Evolutionary conservation across 2,113 vertebrate species (phyloP).

Genomic region (Pterocles orientalis): DNA sequence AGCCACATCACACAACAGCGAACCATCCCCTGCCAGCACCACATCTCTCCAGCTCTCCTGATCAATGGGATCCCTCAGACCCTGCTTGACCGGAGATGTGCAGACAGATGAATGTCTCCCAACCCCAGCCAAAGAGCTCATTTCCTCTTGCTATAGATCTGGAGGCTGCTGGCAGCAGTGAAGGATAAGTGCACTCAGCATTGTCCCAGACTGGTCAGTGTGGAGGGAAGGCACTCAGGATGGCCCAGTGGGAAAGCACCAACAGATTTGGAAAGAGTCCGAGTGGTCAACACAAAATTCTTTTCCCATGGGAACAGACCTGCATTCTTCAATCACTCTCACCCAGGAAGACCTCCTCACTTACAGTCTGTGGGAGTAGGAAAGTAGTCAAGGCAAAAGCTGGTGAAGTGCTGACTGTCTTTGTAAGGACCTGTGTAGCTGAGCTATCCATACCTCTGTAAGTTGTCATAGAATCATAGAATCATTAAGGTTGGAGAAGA

Average conservation of each 20-base stretch:
- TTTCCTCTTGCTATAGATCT: slow-evolving; percentile 54
- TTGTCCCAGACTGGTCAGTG: background rate
- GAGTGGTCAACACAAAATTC: background rate
- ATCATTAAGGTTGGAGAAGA: too few species aligned
- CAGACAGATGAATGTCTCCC: slow-evolving; percentile 27
- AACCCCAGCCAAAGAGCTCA: slow-evolving; percentile 33
- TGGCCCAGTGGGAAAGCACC: background rate
- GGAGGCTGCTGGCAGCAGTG: background rate
- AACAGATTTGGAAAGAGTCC: background rate
- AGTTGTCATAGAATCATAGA: too few species aligned
- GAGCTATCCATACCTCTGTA: rapidly evolving
- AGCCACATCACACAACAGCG: background rate
- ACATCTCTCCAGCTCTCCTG: background rate
- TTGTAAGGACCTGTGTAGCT: background rate
- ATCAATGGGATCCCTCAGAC: background rate
- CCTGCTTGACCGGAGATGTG: background rate
- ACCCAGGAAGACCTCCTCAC: background rate
- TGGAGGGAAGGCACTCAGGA: slow-evolving; percentile 9
- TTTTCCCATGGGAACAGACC: background rate
- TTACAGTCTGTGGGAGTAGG: rapidly evolving
- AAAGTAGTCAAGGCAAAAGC: background rate
- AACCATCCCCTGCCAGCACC: background rate
- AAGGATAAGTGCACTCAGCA: slow-evolving; percentile 43
- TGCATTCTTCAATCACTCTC: background rate
- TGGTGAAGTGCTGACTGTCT: background rate